Base-by-base conservation (phyloP, 2,113 vertebrate genomes). In the Sinocyclocheilus rhinocerous region DNA sequence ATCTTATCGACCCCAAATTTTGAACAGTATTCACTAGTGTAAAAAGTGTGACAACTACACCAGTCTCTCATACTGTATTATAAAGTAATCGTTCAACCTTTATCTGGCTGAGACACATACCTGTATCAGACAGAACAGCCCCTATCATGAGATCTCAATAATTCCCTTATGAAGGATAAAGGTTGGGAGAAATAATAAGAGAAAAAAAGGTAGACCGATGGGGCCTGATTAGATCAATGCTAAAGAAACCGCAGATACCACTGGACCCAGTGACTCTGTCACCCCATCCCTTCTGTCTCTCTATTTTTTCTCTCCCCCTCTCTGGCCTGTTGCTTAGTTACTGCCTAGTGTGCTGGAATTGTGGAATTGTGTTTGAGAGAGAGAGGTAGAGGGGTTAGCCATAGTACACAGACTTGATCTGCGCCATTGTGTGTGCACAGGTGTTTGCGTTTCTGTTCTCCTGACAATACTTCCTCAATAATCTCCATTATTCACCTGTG, bases 261-360 rank as follows among this genome's bases (percentile, higher is more conserved):
- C 77, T 86, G 91, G 91, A 86, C 50, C 81, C 90, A 92, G 89
- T 87, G 7, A 82, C 33, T 75, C 33, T 70, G 29, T 78, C 57
- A 76, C 76, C 82, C 86, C 89, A 89, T 90, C 89, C 70, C 42
- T 76, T 65, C 86, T 87, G 76, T 24, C 61, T 70, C 26, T 55
- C 76, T 22, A 36, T 11, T 24, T 76, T 6, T 39, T 18, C 16
- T 18, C 15, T 18, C 16, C 52, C 52, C 52, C 52, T 20, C 52
- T 55, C 52, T 55, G 57, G 77, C 86, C 82, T 87, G 88, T 89
- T 89, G 88, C 88, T 89, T 89, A 87, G 88, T 81, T 89, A 89
- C 88, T 82, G 85, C 82, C 83, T 81, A 75, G 80, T 89, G 77
- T 89, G 72, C 83, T 85, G 88, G 85, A 87, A 87, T 84, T 88